Base-by-base conservation (phyloP, 1,140 invertebrate genomes). In the Calycopis cecrops region DNA sequence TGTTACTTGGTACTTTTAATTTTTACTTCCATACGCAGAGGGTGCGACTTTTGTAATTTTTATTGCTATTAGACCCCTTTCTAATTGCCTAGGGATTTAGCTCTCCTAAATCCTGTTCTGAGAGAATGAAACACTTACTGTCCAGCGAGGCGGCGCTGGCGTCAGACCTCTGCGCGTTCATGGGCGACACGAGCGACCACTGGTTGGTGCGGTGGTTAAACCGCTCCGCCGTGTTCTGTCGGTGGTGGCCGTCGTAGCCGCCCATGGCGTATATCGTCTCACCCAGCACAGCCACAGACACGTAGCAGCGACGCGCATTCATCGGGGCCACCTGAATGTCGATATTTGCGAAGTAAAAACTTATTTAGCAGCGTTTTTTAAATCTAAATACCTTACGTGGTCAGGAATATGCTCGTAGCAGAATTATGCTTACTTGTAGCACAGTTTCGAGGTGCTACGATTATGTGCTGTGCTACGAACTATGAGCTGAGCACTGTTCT, bases 241-340 rank as follows among this genome's bases (percentile, higher is more conserved):
- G 90, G 55, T 92, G 91, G 59, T 93, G 92, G 11, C 96, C 95
- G 82, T 97, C 95, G 81, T 95, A 97, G 1, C 96, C 96, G 10
- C 96, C 95, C 79, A 97, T 92, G 0, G 95, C 94, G 81, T 96
- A 97, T 61, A 97, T 94, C 65, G 90, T 91, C 35, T 91, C 93
- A 21, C 92, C 90, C 3, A 92, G 65, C 1, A 90, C 88, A 0
- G 92, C 89, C 0, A 92, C 91, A 21, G 91, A 93, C 0, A 94
- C 92, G 64, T 91, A 92, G 62, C 91, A 92, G 14, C 90, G 89
- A 0, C 89, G 85, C 9, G 87, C 87, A 51, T 91, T 90, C 90
- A 91, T 91, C 28, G 90, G 90, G 9, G 90, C 89, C 21, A 91
- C 89, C 86, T 89, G 8, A 50, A 63, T 33, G 12, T 7, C 9